Evolutionary conservation across 2,113 vertebrate genomes (phyloP), one percentile per base, ranked within the genome.

Genomic region (Perca fluviatilis): DNA sequence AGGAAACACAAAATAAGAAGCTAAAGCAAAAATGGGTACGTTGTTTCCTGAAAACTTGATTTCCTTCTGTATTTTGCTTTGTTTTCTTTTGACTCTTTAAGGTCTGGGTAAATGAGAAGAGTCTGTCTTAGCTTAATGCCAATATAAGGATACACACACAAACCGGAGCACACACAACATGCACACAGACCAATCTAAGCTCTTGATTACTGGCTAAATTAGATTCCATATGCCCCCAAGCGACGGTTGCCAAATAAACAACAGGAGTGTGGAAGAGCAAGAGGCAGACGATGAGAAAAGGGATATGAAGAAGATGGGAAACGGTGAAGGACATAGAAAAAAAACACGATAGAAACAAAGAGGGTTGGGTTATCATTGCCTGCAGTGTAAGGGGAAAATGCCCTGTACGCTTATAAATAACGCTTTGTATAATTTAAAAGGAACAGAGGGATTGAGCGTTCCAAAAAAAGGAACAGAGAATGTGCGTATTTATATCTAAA

Each of bases 131-230:
- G 66, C 80, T 75, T 80, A 83, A 91, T 79, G 70, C 77, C 60
- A 79, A 86, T 63, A 83, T 58, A 51, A 21, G 63, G 14, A 70
- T 9, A 63, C 6, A n/a, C 36, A 64, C 68, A 73, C 68, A 75
- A n/a, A 82, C 43, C 58, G 6, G 23, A 49, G 61, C 43, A 65
- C 23, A 43, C 8, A 30, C 43, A 71, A 64, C 19, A 64, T 14
- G 9, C 46, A 74, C 76, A 91, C 53, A 77, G 43, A 79, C 58
- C 53, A 46, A 84, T 77, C 66, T 76, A 15, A 73, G 84, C 72
- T 83, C 88, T 71, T 91, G 85, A 90, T 92, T 89, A 90, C 69
- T 68, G 73, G 56, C 74, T 69, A 89, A 92, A 93, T 90, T 80
- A 82, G 80, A 92, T 92, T 88, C 15, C 40, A 83, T 61, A 46